phyloP scores from a whole-genome alignment of 2,888 invertebrate genomes.

The Brachyopa scutellaris region DNA sequence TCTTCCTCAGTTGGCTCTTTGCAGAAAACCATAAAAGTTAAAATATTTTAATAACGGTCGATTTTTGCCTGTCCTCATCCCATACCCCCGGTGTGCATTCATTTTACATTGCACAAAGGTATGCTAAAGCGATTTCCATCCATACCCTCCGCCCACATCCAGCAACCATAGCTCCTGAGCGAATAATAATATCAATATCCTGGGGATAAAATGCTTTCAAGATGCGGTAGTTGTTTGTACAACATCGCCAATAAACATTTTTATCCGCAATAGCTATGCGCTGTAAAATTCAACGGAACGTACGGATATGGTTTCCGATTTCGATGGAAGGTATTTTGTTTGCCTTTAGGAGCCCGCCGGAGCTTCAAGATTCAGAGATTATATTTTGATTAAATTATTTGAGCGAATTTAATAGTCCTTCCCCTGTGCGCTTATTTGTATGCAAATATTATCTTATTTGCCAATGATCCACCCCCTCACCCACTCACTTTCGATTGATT shows the following conservation, averaged over 20 bases:
- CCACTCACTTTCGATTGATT: slow-evolving; percentile 53
- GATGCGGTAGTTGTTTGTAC: slow-evolving; percentile 71
- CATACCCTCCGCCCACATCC: slow-evolving; percentile 33
- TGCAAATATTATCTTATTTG: slow-evolving; percentile 70
- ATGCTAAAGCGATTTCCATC: slow-evolving; percentile 77
- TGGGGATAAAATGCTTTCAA: slow-evolving; percentile 69
- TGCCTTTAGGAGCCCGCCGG: slow-evolving; percentile 48
- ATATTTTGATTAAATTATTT: slow-evolving; percentile 73
- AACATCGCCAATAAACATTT: slow-evolving; percentile 71
- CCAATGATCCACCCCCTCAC: slow-evolving; percentile 19
- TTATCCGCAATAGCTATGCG: slow-evolving; percentile 63
- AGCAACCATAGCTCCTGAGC: slow-evolving; percentile 33
- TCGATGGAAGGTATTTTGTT: slow-evolving; percentile 61
- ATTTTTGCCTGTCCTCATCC: slow-evolving; percentile 24
- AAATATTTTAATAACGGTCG: slow-evolving; percentile 72
- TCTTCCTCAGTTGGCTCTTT: slow-evolving; percentile 35
- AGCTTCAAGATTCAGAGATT: slow-evolving; percentile 63
- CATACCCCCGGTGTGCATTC: slow-evolving; percentile 75
- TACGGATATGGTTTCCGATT: slow-evolving; percentile 51
- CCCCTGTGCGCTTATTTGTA: slow-evolving; percentile 68
- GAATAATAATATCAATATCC: slow-evolving; percentile 72
- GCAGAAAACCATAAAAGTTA: slow-evolving; percentile 68
- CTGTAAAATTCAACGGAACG: slow-evolving; percentile 59
- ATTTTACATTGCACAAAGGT: slow-evolving; percentile 81
- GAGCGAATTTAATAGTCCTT: slow-evolving; percentile 66